A percentile compares a stretch with the other conserved stretches of the same genome.
Evolutionary conservation across 2,113 vertebrate genomes (phyloP).

Genomic region (Orthonyx spaldingii): DNA sequence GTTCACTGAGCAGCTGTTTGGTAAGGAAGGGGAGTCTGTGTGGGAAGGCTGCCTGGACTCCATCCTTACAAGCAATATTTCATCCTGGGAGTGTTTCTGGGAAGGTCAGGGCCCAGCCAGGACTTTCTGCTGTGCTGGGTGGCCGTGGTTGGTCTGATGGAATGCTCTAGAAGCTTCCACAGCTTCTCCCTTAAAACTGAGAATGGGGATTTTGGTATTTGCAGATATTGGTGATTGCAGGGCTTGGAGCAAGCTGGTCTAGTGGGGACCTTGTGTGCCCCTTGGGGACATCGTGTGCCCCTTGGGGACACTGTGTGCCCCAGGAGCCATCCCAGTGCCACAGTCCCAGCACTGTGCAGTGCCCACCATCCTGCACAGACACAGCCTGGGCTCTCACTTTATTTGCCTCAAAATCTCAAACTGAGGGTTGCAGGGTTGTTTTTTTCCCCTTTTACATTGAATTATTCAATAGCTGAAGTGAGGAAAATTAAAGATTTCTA

Average conservation of each 20-base stretch:
- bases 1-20: neutral
- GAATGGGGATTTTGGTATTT: neutral
- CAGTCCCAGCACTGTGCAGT: neutral
- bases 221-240: neutral
- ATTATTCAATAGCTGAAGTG: slow-evolving; percentile 22
- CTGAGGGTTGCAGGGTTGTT: neutral
- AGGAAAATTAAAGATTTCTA: slow-evolving; percentile 49
- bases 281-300: neutral
- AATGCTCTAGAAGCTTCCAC: neutral
- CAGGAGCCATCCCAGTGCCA: neutral
- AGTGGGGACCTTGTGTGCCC: neutral
- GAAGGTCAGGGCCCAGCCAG: neutral
- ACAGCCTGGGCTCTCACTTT: accelerated
- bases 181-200: neutral
- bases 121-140: neutral
- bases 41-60: neutral
- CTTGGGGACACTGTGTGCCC: neutral
- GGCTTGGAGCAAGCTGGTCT: neutral
- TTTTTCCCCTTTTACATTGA: neutral
- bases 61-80: accelerated
- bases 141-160: accelerated
- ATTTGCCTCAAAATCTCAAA: neutral
- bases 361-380: neutral
- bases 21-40: neutral
- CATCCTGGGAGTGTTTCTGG: neutral